Conservation (phyloP, 2,888 invertebrate genomes). For the Drepanosiphum platanoidis region DNA sequence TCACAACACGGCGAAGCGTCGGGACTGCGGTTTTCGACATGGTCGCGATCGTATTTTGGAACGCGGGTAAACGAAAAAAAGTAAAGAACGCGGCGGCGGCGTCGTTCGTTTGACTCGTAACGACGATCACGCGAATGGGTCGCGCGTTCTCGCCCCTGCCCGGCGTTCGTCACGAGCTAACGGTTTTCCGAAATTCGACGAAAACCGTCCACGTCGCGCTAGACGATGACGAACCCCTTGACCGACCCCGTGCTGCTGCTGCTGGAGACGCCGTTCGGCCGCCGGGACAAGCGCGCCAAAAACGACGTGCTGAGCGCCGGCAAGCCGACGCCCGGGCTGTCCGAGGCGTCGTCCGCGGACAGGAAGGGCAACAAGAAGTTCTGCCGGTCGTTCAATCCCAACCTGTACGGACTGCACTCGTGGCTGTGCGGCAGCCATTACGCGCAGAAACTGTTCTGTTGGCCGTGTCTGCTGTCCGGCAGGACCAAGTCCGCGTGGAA, state of each 20-base stretch:
- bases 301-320: background rate
- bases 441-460: slow-evolving; percentile 20
- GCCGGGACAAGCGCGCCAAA: background rate
- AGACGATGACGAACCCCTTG: slow-evolving; percentile 6
- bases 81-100: too few species aligned
- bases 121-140: too few species aligned
- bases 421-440: slow-evolving; percentile 38
- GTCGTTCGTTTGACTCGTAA: too few species aligned
- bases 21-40: too few species aligned
- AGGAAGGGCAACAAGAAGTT: background rate
- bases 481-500: background rate
- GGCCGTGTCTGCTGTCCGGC: slow-evolving; percentile 13
- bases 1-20: too few species aligned
- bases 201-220: too few species aligned
- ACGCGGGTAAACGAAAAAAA: too few species aligned
- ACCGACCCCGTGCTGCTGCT: slow-evolving; percentile 17
- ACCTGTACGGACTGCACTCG: background rate
- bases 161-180: too few species aligned
- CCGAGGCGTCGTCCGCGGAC: background rate
- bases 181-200: too few species aligned
- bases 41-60: too few species aligned
- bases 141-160: too few species aligned
- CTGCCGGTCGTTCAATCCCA: slow-evolving; percentile 6
- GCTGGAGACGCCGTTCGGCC: slow-evolving; percentile 30
- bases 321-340: background rate